Conservation (phyloP, 2,888 invertebrate genomes). For the Stenotaenia linearis region DNA sequence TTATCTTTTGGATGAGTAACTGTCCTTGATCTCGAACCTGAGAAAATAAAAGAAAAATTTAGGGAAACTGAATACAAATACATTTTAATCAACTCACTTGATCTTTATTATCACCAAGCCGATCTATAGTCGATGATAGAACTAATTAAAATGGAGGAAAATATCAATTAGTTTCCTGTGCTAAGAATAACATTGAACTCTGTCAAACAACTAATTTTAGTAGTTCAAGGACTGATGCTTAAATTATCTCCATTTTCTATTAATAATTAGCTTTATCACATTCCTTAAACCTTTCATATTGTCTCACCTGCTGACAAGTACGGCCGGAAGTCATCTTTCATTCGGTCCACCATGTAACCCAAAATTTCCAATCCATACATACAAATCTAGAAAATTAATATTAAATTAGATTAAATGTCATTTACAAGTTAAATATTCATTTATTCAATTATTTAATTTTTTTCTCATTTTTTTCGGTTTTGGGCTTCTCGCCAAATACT, state of each 20-base stretch:
- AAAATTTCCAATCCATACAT: slow-evolving; percentile 85
- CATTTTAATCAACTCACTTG: slow-evolving; percentile 41
- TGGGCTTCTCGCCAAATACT: no score
- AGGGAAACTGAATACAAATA: not conserved
- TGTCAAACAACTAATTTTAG: not conserved
- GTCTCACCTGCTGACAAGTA: slow-evolving; percentile 65
- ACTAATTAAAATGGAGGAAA: slow-evolving; percentile 41
- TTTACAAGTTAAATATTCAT: not conserved
- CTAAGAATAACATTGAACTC: not conserved
- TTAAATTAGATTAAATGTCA: not conserved
- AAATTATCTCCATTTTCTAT: not conserved
- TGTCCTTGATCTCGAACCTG: slow-evolving; percentile 66
- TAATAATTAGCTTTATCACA: slow-evolving; percentile 21
- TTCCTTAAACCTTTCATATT: not conserved
- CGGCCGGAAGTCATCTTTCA: slow-evolving; percentile 80
- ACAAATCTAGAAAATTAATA: slow-evolving; percentile 63
- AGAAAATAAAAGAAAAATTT: slow-evolving; percentile 20
- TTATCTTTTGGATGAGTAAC: slow-evolving; percentile 62
- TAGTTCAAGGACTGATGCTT: slow-evolving; percentile 2
- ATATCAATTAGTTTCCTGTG: not conserved
- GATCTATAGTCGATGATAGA: slow-evolving; percentile 45
- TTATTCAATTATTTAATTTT: not conserved
- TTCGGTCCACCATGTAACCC: slow-evolving; percentile 73
- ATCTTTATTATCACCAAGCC: slow-evolving; percentile 50
- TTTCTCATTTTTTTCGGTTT: no score